These are phyloP conservation scores for Rotaria macrura DNA, from an alignment of 2,888 invertebrate species.

Conservation along the genomic window DNA sequence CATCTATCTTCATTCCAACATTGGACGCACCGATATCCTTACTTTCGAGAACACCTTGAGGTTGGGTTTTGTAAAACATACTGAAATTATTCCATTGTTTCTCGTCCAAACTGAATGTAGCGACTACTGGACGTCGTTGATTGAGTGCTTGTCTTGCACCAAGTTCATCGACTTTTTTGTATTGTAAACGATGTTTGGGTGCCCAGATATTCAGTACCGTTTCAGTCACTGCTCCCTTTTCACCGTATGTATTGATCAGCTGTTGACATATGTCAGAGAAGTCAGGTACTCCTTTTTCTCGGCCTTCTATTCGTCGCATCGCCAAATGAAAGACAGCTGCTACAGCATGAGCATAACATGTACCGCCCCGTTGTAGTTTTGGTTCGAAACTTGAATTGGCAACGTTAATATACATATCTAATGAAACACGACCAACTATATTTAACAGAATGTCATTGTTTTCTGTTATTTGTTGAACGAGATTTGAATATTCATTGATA, in stretches of 20 bases:
- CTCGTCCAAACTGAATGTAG: background rate
- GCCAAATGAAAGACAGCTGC: background rate
- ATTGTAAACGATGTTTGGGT: background rate
- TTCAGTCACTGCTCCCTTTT: background rate
- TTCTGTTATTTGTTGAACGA: background rate
- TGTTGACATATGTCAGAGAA: background rate
- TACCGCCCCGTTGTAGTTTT: background rate
- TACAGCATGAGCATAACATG: conserved; percentile 8
- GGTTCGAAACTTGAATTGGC: background rate
- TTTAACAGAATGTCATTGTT: background rate
- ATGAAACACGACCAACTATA: background rate
- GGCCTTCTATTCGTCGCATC: conserved; percentile 1
- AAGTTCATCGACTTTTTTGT: background rate
- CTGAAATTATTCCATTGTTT: background rate
- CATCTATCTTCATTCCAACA: background rate
- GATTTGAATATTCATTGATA: background rate
- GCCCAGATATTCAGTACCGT: background rate
- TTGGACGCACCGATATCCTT: background rate
- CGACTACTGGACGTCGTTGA: conserved; percentile 1
- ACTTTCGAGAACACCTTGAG: background rate
- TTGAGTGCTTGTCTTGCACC: background rate
- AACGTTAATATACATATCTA: conserved; percentile 17
- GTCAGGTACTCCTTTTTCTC: background rate
- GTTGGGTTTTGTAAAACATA: background rate
- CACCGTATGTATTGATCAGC: background rate